Percentiles rank a stretch among this genome's conserved stretches.
Evolutionary conservation across 2,113 vertebrate species (phyloP).

Genomic region (Cynocephalus volans): DNA sequence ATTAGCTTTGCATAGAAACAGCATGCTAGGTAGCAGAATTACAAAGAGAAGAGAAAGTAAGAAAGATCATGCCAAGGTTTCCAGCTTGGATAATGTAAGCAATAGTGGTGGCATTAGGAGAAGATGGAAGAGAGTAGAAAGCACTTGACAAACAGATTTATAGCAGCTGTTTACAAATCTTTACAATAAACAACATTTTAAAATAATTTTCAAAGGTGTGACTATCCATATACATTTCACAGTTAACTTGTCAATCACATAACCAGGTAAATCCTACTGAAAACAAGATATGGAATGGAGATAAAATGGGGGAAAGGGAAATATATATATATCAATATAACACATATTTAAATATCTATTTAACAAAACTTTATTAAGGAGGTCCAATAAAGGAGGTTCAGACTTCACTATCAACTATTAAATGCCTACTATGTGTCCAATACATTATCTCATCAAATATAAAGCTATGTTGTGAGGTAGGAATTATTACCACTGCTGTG

Average conservation of each 20-base stretch:
- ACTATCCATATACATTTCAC: background rate
- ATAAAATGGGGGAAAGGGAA: background rate
- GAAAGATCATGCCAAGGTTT: background rate
- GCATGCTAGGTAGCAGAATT: background rate
- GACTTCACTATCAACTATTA: background rate
- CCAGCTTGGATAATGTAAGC: background rate
- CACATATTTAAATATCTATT: background rate
- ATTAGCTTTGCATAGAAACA: conserved; percentile 6
- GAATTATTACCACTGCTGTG: background rate
- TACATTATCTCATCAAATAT: background rate
- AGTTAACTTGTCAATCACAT: background rate
- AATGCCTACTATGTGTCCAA: background rate
- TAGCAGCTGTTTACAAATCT: background rate
- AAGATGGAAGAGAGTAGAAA: background rate
- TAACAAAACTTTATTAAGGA: background rate
- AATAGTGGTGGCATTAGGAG: background rate
- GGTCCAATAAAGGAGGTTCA: background rate
- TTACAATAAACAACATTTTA: background rate
- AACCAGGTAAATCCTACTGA: background rate
- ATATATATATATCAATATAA: background rate
- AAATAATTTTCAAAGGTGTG: background rate
- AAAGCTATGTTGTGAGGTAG: background rate
- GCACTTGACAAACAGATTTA: background rate
- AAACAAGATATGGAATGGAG: background rate
- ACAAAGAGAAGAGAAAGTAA: conserved; percentile 10